Conservation (phyloP, 2,113 vertebrate genomes). For the Bos taurus region ARS-UCD2.0 NC_037336.1:43775001-43775500, state of each 20-base stretch:
- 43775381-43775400: not conserved
- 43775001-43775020: not conserved
- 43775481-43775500: not conserved
- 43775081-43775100: slow-evolving; percentile 40
- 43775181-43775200: not conserved
- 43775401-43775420: not conserved
- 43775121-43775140: slow-evolving; percentile 30
- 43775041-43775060: slow-evolving; percentile 45
- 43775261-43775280: not conserved
- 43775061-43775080: slow-evolving; percentile 54
- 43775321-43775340: not conserved
- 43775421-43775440: not conserved
- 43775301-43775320: not conserved
- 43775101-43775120: slow-evolving; percentile 1
- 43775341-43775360: not conserved
- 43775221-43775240: not conserved
- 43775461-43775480: not conserved
- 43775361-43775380: not conserved
- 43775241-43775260: not conserved
- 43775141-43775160: not conserved
- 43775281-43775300: not conserved
- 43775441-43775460: not conserved
- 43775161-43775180: not conserved
- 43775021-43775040: slow-evolving; percentile 19
- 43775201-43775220: not conserved